Evolutionary conservation across 2,113 vertebrate genomes (phyloP).

Genomic region (Sminthopsis crassicaudata): DNA sequence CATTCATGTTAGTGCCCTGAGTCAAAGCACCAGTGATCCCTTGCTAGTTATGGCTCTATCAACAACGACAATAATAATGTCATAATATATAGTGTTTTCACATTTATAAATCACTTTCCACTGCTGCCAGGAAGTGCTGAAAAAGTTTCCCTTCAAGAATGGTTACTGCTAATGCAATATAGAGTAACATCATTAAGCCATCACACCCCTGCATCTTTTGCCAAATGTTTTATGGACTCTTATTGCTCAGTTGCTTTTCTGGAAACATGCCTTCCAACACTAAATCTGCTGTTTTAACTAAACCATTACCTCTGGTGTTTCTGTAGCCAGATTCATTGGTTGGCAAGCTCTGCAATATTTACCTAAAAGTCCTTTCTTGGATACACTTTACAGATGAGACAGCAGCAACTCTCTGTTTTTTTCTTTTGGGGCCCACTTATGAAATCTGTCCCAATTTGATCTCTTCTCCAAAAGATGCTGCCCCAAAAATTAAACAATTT

Average conservation of each 20-base stretch:
- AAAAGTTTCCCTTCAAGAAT: not conserved
- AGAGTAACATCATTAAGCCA: not conserved
- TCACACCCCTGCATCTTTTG: not conserved
- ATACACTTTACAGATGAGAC: not conserved
- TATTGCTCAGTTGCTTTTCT: not conserved
- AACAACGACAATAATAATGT: not conserved
- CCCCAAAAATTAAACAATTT: not conserved
- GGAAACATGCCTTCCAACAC: not conserved
- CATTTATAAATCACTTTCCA: not conserved
- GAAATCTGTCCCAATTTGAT: not conserved
- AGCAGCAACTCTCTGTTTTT: not conserved
- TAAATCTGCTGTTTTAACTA: not conserved
- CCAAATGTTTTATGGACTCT: not conserved
- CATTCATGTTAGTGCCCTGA: not conserved
- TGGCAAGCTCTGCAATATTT: not conserved
- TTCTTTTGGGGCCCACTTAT: not conserved
- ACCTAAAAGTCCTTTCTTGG: not conserved
- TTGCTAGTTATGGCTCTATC: not conserved
- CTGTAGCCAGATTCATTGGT: not conserved
- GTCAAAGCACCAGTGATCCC: not conserved
- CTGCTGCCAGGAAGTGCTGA: not conserved
- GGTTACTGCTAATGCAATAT: not conserved
- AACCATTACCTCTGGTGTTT: not conserved
- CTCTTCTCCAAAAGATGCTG: not conserved
- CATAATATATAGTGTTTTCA: not conserved